Evolutionary conservation across 2,797 vertebrate genomes (phyloP).

Genomic region (Gila robusta): DNA sequence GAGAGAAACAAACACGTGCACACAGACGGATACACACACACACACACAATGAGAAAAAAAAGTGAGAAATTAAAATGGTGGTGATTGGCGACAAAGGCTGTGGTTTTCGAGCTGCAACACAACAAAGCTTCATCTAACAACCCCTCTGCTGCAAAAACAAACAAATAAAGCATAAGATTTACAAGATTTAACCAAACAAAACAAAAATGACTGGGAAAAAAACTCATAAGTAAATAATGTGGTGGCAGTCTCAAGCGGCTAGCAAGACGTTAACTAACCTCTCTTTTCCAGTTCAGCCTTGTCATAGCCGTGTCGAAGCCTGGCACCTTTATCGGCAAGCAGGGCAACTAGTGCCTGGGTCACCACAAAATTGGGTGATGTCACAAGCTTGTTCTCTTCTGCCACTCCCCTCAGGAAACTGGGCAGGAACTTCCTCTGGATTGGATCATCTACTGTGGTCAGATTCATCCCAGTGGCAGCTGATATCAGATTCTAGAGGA

Average conservation of each 20-base stretch:
- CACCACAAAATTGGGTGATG: conserved; percentile 97
- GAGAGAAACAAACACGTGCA: conserved; percentile 40
- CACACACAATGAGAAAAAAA: conserved; percentile 19
- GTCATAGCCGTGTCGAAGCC: conserved; percentile 90
- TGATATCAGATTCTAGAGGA: conserved; percentile 92
- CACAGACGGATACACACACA: conserved; percentile 29
- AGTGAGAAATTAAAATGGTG: conserved; percentile 1
- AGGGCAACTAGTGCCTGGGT: conserved; percentile 97
- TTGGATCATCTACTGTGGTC: conserved; percentile 95
- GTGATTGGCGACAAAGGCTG: not conserved
- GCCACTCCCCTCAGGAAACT: conserved; percentile 95
- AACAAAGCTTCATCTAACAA: not conserved
- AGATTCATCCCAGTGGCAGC: conserved; percentile 97
- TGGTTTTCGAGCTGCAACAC: not conserved
- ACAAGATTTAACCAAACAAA: conserved; percentile 33
- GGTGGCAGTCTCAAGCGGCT: not conserved
- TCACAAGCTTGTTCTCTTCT: conserved; percentile 97
- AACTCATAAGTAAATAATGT: not conserved
- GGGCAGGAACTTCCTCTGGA: conserved; percentile 95
- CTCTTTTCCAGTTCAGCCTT: conserved; percentile 94
- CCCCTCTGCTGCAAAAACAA: conserved; percentile 32
- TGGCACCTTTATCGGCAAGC: conserved; percentile 94
- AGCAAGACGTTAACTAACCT: conserved; percentile 78
- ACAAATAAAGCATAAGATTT: conserved; percentile 16
- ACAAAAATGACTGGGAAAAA: conserved; percentile 4